Evolutionary conservation across 2,888 invertebrate species (phyloP).

Genomic region (Andrena haemorrhoa): DNA sequence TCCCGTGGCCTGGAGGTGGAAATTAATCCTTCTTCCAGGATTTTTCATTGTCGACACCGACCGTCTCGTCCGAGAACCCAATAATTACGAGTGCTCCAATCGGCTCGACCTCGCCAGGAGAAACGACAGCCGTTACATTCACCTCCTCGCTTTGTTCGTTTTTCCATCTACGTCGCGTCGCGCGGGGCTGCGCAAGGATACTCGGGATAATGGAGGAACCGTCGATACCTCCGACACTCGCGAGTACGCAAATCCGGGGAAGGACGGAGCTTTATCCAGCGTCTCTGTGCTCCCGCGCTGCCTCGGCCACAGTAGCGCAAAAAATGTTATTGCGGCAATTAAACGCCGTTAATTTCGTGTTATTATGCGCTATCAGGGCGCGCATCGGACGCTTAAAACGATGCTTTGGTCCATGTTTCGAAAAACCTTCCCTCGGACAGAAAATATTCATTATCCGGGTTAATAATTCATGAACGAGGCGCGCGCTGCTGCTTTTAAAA

Average conservation of each 20-base stretch:
- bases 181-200: constrained; percentile 40
- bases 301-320: not conserved
- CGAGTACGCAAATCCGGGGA: not conserved
- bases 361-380: constrained; percentile 8
- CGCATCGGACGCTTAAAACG: not conserved
- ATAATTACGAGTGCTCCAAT: constrained; percentile 74
- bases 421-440: not conserved
- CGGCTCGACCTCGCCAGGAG: constrained; percentile 63
- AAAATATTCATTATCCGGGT: not conserved
- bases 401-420: not conserved
- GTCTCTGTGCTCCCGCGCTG: not conserved
- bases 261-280: not conserved
- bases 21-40: constrained; percentile 73
- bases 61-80: constrained; percentile 60
- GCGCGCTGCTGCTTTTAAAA: not conserved
- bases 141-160: constrained; percentile 19
- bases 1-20: constrained; percentile 51
- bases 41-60: constrained; percentile 75
- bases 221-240: constrained; percentile 6
- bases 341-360: constrained; percentile 34
- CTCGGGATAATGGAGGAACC: constrained; percentile 60
- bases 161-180: constrained; percentile 36
- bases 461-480: constrained; percentile 1
- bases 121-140: constrained; percentile 59
- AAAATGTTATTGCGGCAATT: constrained; percentile 36